Base-by-base conservation (phyloP, 1,140 invertebrate genomes). In the Coboldia fuscipes region DNA sequence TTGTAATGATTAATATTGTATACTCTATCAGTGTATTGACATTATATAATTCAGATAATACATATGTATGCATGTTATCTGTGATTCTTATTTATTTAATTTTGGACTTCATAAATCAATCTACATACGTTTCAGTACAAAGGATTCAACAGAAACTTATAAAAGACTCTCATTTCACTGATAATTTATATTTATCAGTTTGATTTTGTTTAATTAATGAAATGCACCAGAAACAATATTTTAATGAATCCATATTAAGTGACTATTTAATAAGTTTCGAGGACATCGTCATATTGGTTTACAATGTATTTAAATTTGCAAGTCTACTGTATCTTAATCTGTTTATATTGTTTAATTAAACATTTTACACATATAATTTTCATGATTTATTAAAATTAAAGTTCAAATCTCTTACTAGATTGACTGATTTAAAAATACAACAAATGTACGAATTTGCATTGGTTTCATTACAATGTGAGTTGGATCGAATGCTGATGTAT, bases 401-500 rank as follows among this genome's bases (percentile, higher is more conserved):
- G 18, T 16, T 32, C 16, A 12, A 15, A 24, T 26, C n/a, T 16
- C 16, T 19, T 15, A 5, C 17, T 34, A 8, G 32, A 7, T 7
- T 24, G 13, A 2, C 12, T 17, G 13, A 15, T 23, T 23, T 16
- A 17, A n/a, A n/a, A n/a, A n/a, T 15, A 37, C 30, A n/a, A 37
- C 12, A 20, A 37, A 33, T 17, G 36, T 33, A 9, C 30, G 16
- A 14, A 37, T 37, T 37, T 37, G 10, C 36, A 37, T 37, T 28
- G 36, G 36, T 3, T 32, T 17, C 13, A 37, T 18, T 29, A 24
- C 26, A 12, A 34, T 34, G 8, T 34, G 3, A 15, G n/a, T 19
- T 3, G n/a, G 23, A 13, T 26, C 23, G n/a, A 20, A 9, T 33
- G 20, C 8, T 14, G 20, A 9, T 4, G 5, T 32, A 7, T 8